phyloP scores from a whole-genome alignment of 2,888 invertebrate genomes.

The Agrilus mali region DNA sequence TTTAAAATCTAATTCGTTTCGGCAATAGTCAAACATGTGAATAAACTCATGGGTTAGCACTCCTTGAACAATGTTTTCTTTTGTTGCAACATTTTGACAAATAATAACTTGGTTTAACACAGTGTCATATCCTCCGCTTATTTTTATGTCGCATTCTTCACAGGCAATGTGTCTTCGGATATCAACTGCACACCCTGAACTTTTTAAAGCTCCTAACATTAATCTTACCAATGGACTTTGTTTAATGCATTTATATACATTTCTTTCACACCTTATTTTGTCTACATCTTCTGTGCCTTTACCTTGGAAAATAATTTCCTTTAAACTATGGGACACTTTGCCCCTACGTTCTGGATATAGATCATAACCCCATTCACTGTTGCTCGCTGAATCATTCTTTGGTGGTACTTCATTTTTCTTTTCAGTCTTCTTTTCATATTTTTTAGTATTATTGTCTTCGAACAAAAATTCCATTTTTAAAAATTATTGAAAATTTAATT shows the following conservation, averaged over 20 bases:
- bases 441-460: neutral
- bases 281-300: slow-evolving; percentile 59
- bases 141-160: slow-evolving; percentile 72
- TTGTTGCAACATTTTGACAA: slow-evolving; percentile 73
- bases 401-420: neutral
- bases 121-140: slow-evolving; percentile 87
- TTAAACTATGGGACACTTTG: slow-evolving; percentile 39
- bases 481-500: too few relatives aligned
- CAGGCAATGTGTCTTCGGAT: slow-evolving; percentile 81
- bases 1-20: slow-evolving; percentile 75
- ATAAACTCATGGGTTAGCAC: slow-evolving; percentile 87
- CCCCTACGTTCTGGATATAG: slow-evolving; percentile 73
- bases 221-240: slow-evolving; percentile 71
- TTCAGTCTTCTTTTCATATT: neutral
- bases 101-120: slow-evolving; percentile 77
- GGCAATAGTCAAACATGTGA: slow-evolving; percentile 93
- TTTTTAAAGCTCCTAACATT: slow-evolving; percentile 72
- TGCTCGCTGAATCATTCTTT: slow-evolving; percentile 3
- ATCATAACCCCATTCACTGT: slow-evolving; percentile 57
- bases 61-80: slow-evolving; percentile 59
- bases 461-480: neutral
- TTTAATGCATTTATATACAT: slow-evolving; percentile 62
- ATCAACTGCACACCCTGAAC: slow-evolving; percentile 70
- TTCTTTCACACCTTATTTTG: slow-evolving; percentile 67
- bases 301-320: slow-evolving; percentile 43